phyloP scores from a whole-genome alignment of 2,113 vertebrate genomes.

The Nanorana parkeri region DNA sequence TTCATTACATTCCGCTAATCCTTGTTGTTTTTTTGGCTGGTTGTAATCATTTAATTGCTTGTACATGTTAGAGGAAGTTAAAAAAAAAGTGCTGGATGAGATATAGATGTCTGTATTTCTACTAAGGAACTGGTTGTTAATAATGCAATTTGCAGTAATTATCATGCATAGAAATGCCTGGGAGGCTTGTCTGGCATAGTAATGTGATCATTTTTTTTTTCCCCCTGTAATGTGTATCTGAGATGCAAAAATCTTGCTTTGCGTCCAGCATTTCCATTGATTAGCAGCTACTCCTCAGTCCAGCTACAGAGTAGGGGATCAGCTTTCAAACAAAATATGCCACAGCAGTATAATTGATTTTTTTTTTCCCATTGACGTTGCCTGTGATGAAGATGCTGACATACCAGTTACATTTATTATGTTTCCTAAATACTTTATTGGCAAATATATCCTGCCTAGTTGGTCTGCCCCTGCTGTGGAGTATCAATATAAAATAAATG shows the following conservation, averaged over 20 bases:
- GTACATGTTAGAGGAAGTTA: conserved; percentile 1
- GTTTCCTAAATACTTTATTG: too few relatives aligned
- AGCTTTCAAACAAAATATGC: background rate
- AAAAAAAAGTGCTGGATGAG: background rate
- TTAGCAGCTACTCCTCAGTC: background rate
- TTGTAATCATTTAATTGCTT: conserved; percentile 8
- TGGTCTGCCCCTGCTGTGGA: too few relatives aligned
- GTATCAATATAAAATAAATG: too few relatives aligned
- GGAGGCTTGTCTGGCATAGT: conserved; percentile 26
- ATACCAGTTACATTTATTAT: too few relatives aligned
- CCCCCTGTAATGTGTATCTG: background rate
- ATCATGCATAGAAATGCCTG: conserved; percentile 37
- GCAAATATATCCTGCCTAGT: too few relatives aligned
- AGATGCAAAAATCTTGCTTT: background rate
- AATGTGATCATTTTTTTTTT: conserved; percentile 12
- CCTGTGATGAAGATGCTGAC: too few relatives aligned
- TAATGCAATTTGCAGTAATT: conserved; percentile 48
- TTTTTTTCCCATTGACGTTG: too few relatives aligned
- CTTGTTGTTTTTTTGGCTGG: background rate
- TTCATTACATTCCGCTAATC: conserved; percentile 50
- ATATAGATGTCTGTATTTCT: conserved; percentile 20
- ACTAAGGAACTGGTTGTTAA: conserved; percentile 31
- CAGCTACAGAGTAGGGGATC: background rate
- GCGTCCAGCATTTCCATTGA: background rate
- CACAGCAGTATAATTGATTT: too few relatives aligned